A percentile compares a stretch with the other conserved stretches of the same genome.
Evolutionary conservation across 1,140 invertebrate genomes (phyloP).

Genomic region (Thalassaphorura encarpata): DNA sequence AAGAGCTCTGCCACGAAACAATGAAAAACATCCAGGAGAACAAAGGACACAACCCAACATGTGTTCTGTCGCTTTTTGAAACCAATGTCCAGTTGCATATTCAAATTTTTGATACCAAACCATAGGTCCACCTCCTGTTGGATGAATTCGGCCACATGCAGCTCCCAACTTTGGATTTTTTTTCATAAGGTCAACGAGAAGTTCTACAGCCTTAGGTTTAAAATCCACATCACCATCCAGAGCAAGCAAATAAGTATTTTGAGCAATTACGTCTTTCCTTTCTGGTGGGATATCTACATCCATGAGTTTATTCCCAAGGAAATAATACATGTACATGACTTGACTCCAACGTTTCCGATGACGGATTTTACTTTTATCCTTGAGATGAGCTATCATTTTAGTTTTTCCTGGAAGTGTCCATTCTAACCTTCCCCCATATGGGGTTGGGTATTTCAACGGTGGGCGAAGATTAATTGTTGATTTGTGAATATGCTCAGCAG

Average conservation of each 20-base stretch:
- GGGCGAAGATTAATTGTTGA: constrained; percentile 27
- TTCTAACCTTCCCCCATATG: constrained; percentile 41
- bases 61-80: constrained; percentile 57
- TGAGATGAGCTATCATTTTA: constrained; percentile 40
- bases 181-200: constrained; percentile 47
- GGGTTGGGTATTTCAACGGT: constrained; percentile 38
- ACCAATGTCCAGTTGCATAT: constrained; percentile 54
- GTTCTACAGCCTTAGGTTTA: constrained; percentile 43
- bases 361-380: constrained; percentile 41
- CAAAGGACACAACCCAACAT: constrained; percentile 56
- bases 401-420: constrained; percentile 41
- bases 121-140: constrained; percentile 39
- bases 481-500: constrained; percentile 33
- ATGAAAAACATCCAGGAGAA: constrained; percentile 51
- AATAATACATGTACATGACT: constrained; percentile 56
- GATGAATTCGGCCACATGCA: constrained; percentile 41
- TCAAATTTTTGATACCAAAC: constrained; percentile 59
- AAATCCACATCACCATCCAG: constrained; percentile 50
- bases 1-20: constrained; percentile 48
- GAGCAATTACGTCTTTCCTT: constrained; percentile 40
- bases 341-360: constrained; percentile 44
- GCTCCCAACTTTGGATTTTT: constrained; percentile 45
- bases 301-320: constrained; percentile 48
- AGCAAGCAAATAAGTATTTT: constrained; percentile 47
- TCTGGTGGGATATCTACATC: constrained; percentile 36